Percentiles rank a stretch among this genome's conserved stretches.
phyloP scores from a whole-genome alignment of 2,888 invertebrate genomes.

The Luffia ferchaultella region DNA sequence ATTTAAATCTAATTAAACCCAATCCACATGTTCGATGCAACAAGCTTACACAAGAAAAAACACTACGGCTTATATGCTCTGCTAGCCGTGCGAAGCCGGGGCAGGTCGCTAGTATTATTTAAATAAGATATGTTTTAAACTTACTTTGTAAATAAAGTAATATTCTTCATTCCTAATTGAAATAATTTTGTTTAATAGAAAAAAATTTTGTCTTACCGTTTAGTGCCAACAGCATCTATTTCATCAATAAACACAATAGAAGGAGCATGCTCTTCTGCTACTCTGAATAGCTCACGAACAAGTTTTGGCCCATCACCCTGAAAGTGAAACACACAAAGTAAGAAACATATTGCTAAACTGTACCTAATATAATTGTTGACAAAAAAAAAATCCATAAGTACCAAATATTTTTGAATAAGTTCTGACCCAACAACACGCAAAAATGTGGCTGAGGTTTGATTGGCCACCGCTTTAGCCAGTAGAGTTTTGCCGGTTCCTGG shows the following conservation, averaged over 20 bases:
- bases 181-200: too few relatives aligned
- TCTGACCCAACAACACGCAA: constrained; percentile 99
- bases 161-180: too few relatives aligned
- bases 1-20: too few relatives aligned
- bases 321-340: constrained; percentile 7
- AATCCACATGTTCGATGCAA: too few relatives aligned
- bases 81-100: too few relatives aligned
- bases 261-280: constrained; percentile 99
- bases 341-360: background rate
- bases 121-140: too few relatives aligned
- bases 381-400: constrained; percentile 35
- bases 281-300: constrained; percentile 95
- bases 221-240: constrained; percentile 99
- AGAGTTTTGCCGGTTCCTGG: constrained; percentile 99
- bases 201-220: constrained; percentile 62
- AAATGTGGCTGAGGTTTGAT: constrained; percentile 99
- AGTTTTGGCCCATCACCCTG: constrained; percentile 98
- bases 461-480: constrained; percentile 98
- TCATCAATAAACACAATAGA: constrained; percentile 99
- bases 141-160: too few relatives aligned
- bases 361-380: too few relatives aligned
- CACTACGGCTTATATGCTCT: too few relatives aligned
- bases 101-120: too few relatives aligned
- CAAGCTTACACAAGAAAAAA: too few relatives aligned
- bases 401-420: constrained; percentile 97